Percentiles rank a stretch among this genome's conserved stretches.
These are phyloP conservation scores for Drosophila navojoa DNA, from an alignment of 1,140 invertebrate genomes.

Conservation along the genomic window DNA sequence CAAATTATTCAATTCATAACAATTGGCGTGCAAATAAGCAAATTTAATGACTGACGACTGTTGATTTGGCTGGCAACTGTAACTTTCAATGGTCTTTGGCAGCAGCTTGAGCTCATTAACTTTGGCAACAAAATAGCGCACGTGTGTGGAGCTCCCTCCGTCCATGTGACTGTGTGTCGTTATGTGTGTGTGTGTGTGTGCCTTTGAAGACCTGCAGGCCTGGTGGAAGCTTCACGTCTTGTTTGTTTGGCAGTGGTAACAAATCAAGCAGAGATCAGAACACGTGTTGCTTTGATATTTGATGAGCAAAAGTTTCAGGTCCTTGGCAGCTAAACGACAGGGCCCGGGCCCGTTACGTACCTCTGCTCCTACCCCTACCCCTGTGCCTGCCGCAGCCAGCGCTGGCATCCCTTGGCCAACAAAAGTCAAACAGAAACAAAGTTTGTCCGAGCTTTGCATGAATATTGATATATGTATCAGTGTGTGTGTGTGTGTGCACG, in stretches of 20 bases:
- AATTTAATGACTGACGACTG: slow-evolving; percentile 37
- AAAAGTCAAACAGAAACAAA: slow-evolving; percentile 62
- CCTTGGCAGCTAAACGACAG: slow-evolving; percentile 6
- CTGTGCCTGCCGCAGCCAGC: not conserved
- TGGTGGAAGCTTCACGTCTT: slow-evolving; percentile 6
- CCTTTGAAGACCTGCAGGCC: slow-evolving; percentile 32
- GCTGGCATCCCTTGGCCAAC: not conserved
- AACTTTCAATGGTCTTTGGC: slow-evolving; percentile 10
- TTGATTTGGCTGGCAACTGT: not conserved
- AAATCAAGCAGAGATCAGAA: slow-evolving; percentile 47
- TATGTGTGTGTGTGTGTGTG: slow-evolving; percentile 6
- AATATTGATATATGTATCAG: slow-evolving; percentile 53
- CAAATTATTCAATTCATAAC: slow-evolving; percentile 35
- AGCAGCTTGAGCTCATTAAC: slow-evolving; percentile 60
- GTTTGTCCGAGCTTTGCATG: slow-evolving; percentile 57
- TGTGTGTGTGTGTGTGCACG: slow-evolving; percentile 2
- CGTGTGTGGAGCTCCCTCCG: slow-evolving; percentile 7
- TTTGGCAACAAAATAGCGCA: slow-evolving; percentile 24
- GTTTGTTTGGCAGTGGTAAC: slow-evolving; percentile 31
- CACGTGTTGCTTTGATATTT: slow-evolving; percentile 82
- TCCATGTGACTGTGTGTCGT: no score
- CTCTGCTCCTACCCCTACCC: not conserved
- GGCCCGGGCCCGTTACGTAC: no score
- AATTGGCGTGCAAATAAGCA: slow-evolving; percentile 35
- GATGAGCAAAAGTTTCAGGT: slow-evolving; percentile 61